Evolutionary conservation across 2,888 invertebrate species (phyloP), one percentile per base, ranked within the genome.

Genomic region (Linnaemya tessellans): DNA sequence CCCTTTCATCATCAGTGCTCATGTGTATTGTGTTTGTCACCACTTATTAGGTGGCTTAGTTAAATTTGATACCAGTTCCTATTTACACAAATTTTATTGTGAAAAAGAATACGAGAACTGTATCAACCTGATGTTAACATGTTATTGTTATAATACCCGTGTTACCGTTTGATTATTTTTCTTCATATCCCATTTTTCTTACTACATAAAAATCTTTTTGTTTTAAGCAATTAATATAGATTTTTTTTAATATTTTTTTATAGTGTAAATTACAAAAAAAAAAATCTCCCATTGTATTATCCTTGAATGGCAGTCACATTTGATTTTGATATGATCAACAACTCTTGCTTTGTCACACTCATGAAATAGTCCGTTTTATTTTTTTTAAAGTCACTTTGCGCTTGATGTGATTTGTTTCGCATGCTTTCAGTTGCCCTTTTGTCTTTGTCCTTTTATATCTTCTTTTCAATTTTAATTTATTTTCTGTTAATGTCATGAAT

Each of bases 361-460:
- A 77, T 58, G 13, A 65, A 25, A 41, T 25, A 5, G 20, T 67
- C 46, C 25, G 62, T 49, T 70, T 30, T 1, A 11, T 60, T 60
- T 54, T 60, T 49, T 35, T 71, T 60, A 15, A 22, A 46, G 22
- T 38, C 70, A 73, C 62, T 71, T 62, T 73, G 80, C 83, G 62
- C 73, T 84, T 80, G 65, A 80, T 64, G 79, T 71, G 85, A 85
- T 85, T 85, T 64, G 85, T 71, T 82, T 85, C 79, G 74, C 74
- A 51, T 67, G 54, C 64, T 74, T 64, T 71, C 65, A 51, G 35
- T 25, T 49, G 43, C 49, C 20, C 15, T 62, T 68, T 78, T 68
- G 43, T 51, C 38, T 64, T 74, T 74, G 73, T 62, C 8, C 25
- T 70, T 79, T 56, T 49, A 25, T 77, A 58, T 70, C 35, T 38